Conservation (phyloP, 2,797 vertebrate species). For the Sebastes baramenuke region DNA sequence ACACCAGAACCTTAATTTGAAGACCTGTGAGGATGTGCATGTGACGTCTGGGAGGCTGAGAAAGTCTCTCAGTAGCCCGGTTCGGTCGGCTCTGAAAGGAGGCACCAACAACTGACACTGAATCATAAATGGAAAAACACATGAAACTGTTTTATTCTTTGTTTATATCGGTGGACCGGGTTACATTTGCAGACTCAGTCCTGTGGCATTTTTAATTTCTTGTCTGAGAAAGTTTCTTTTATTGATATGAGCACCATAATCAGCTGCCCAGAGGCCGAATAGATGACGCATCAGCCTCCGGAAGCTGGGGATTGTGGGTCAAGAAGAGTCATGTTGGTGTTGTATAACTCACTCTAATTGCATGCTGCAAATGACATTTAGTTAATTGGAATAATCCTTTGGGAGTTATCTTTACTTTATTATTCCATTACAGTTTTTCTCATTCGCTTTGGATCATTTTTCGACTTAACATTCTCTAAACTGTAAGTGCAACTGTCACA, state of each 20-base stretch:
- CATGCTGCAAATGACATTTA: too few relatives aligned
- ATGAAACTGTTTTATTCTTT: neutral
- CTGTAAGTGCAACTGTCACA: too few relatives aligned
- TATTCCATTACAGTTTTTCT: too few relatives aligned
- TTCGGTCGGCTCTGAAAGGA: neutral
- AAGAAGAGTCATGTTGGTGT: too few relatives aligned
- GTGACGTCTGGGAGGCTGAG: neutral
- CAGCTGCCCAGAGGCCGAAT: constrained; percentile 68
- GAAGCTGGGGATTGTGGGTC: too few relatives aligned
- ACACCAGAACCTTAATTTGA: neutral
- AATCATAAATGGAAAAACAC: neutral
- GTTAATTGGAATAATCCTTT: too few relatives aligned
- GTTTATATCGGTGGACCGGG: neutral
- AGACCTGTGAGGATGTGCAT: neutral
- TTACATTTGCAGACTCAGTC: neutral
- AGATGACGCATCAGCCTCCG: constrained; percentile 64
- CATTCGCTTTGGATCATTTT: too few relatives aligned
- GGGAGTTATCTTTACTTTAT: too few relatives aligned
- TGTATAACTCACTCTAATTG: too few relatives aligned
- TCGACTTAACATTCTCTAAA: too few relatives aligned
- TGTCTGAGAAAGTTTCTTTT: neutral
- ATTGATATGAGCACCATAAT: neutral
- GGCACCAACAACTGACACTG: neutral
- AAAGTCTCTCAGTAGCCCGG: neutral
- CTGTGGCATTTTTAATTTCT: neutral